Evolutionary conservation across 1,140 invertebrate species (phyloP), one percentile per base, ranked within the genome.

Genomic region (Drosophila ambigua): DNA sequence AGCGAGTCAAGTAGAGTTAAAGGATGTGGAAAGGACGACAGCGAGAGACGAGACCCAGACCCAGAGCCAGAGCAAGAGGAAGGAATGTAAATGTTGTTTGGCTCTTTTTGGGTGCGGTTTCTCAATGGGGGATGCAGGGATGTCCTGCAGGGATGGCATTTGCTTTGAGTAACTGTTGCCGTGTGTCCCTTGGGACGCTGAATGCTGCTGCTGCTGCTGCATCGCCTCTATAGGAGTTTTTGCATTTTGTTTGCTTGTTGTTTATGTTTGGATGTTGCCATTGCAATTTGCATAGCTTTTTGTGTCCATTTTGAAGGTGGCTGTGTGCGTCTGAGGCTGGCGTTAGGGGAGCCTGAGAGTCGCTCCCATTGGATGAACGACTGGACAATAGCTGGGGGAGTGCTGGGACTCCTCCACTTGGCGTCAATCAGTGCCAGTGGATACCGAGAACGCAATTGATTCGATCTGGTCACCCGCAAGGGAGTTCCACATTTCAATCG

Each of bases 1-100:
- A 78, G 64, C 74, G 61, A 83, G 79, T 74, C 64, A 75, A 82
- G 74, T 77, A 72, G 72, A 72, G 72, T 67, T 72, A 59, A 78
- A 49, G 62, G 58, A 65, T 59, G 62, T 52, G 51, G 50, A 60
- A 35, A 15, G 45, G 45, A 28, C n/a, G 44, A 28, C 35, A 28
- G 52, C 9, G 6, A 4, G 16, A n/a, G 16, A 11, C 5, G 67
- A 20, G 28, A 28, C 28, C 28, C 28, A 28, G 28, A 7, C 1
- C 28, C 7, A 7, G 28, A 7, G 28, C 28, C 6, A 28, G 7
- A 31, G 7, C 7, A 31, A 8, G 24, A 26, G 39, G 71, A 31
- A 45, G 72, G 24, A 26, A 65, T 65, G 69, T 53, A 72, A 72
- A 72, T 72, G 67, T 72, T 61, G 67, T 52, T 39, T 72, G 67